phyloP scores from a whole-genome alignment of 2,113 vertebrate species.

The Micronycteris hirsuta region DNA sequence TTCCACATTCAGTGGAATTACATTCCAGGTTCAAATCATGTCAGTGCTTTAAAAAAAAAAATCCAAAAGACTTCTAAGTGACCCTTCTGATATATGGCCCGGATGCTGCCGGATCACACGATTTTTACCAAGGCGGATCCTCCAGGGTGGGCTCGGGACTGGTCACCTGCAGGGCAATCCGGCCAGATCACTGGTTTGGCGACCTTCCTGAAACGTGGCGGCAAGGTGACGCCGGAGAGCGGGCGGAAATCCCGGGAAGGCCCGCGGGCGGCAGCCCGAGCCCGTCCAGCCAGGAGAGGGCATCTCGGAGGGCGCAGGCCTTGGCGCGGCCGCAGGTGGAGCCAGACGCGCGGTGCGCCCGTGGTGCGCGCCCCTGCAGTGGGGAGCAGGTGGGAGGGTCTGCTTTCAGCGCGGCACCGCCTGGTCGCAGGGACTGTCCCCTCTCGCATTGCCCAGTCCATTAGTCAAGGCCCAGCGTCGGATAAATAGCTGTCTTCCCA shows the following conservation, averaged over 20 bases:
- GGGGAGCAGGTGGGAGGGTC: neutral
- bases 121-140: neutral
- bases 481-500: slow-evolving; percentile 81
- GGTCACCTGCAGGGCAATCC: neutral
- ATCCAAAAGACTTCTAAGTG: neutral
- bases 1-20: slow-evolving; percentile 21
- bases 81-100: neutral
- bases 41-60: neutral
- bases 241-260: neutral
- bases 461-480: slow-evolving; percentile 79
- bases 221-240: neutral
- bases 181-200: neutral
- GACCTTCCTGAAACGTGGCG: neutral
- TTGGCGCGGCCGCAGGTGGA: neutral
- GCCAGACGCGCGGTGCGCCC: fast-evolving
- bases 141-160: neutral
- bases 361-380: fast-evolving
- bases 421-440: slow-evolving; percentile 68
- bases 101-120: neutral
- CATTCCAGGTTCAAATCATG: slow-evolving; percentile 30
- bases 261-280: neutral
- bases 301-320: neutral
- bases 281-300: fast-evolving
- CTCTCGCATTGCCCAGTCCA: slow-evolving; percentile 66
- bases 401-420: neutral